These are phyloP conservation scores for Neopelma chrysocephalum DNA, from an alignment of 2,797 vertebrate species.

Conservation along the genomic window DNA sequence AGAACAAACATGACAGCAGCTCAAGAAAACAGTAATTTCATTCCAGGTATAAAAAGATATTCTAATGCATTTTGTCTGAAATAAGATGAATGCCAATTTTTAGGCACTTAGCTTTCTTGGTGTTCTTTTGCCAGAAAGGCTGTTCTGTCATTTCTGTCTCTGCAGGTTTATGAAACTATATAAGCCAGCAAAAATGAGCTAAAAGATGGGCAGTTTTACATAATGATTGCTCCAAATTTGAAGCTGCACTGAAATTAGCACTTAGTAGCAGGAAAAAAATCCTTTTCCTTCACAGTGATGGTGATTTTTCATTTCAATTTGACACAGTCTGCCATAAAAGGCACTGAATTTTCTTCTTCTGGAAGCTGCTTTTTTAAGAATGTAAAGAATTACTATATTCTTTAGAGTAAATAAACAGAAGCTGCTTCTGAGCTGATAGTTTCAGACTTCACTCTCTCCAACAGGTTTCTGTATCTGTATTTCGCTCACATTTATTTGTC, in stretches of 20 bases:
- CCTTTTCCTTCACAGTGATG: neutral
- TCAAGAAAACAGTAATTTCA: neutral
- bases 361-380: neutral
- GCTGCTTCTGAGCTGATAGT: neutral
- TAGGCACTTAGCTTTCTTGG: neutral
- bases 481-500: neutral
- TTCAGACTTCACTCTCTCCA: neutral
- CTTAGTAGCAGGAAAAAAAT: neutral
- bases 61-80: neutral
- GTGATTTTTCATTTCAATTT: neutral
- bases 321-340: neutral
- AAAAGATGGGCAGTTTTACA: neutral
- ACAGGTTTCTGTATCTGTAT: neutral
- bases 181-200: neutral
- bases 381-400: neutral
- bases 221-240: neutral
- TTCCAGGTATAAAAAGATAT: slow-evolving; percentile 4
- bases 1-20: neutral
- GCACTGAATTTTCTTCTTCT: neutral
- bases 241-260: neutral
- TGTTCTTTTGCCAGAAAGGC: neutral
- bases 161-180: neutral
- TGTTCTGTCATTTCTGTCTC: neutral
- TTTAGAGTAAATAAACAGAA: neutral
- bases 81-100: neutral